phyloP scores from a whole-genome alignment of 2,113 vertebrate genomes.

The Psilopsiagon aymara region DNA sequence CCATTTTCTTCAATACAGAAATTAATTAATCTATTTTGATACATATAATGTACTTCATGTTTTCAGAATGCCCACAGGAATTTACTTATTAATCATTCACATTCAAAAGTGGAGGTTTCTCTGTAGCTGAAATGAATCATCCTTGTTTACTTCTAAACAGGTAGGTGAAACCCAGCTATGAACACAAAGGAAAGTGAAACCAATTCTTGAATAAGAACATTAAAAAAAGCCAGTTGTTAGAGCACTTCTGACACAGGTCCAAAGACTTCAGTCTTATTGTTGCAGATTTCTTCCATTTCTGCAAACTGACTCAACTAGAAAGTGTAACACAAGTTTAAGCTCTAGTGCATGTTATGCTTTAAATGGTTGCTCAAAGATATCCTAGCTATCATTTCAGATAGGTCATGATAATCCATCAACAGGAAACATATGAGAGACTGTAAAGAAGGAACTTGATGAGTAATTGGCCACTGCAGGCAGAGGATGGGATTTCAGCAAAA shows the following conservation, averaged over 20 bases:
- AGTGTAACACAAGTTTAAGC: background rate
- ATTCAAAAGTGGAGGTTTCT: background rate
- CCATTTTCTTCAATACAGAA: background rate
- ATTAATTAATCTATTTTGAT: background rate
- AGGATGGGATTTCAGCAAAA: background rate
- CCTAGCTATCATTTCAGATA: background rate
- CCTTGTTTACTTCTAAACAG: background rate
- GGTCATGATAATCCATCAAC: background rate
- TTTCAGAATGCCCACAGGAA: background rate
- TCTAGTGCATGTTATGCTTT: background rate
- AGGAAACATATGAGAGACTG: background rate
- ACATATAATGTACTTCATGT: background rate
- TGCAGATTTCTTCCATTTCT: background rate
- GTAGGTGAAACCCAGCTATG: background rate
- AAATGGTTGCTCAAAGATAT: background rate
- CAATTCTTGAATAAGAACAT: background rate
- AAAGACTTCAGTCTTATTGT: accelerated
- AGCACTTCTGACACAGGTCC: background rate
- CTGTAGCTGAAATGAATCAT: background rate
- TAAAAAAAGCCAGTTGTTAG: background rate
- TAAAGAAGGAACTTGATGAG: background rate
- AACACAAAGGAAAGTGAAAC: background rate
- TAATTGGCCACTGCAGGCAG: background rate
- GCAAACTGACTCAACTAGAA: background rate
- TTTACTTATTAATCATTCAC: background rate